Percentiles rank a stretch among this genome's conserved stretches.
phyloP scores from a whole-genome alignment of 2,113 vertebrate species.

The Ia io region DNA sequence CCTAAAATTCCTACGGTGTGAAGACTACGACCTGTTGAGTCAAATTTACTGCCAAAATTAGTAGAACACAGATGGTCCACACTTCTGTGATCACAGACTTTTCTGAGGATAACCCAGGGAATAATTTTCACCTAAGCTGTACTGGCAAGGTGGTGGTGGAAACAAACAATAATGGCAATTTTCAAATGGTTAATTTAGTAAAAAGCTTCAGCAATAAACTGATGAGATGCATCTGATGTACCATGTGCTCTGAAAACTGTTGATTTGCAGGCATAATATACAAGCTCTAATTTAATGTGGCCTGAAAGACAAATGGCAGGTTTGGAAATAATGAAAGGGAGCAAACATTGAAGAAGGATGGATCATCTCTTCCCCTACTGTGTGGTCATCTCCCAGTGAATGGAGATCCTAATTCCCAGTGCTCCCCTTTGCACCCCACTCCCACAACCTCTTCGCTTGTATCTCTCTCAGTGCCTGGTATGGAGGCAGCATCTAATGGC shows the following conservation, averaged over 20 bases:
- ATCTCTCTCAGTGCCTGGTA: neutral
- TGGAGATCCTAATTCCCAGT: neutral
- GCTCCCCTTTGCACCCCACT: neutral
- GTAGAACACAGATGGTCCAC: neutral
- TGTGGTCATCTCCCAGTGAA: neutral
- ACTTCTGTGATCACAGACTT: neutral
- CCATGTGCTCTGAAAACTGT: neutral
- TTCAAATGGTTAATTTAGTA: neutral
- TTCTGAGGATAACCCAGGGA: neutral
- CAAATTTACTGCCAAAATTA: neutral
- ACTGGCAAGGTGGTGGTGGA: neutral
- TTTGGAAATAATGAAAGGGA: neutral
- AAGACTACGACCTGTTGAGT: neutral
- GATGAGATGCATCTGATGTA: neutral
- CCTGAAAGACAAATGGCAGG: neutral
- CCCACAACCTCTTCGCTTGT: neutral
- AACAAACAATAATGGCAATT: neutral
- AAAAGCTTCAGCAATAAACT: neutral
- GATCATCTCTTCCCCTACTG: neutral
- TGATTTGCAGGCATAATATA: neutral
- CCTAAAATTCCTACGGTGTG: neutral
- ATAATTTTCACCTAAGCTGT: neutral
- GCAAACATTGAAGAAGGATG: neutral
- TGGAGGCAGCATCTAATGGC: neutral
- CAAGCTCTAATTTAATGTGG: neutral